These are phyloP conservation scores for Ptilorrhoa leucosticta DNA, from an alignment of 2,113 vertebrate genomes.

Conservation along the genomic window DNA sequence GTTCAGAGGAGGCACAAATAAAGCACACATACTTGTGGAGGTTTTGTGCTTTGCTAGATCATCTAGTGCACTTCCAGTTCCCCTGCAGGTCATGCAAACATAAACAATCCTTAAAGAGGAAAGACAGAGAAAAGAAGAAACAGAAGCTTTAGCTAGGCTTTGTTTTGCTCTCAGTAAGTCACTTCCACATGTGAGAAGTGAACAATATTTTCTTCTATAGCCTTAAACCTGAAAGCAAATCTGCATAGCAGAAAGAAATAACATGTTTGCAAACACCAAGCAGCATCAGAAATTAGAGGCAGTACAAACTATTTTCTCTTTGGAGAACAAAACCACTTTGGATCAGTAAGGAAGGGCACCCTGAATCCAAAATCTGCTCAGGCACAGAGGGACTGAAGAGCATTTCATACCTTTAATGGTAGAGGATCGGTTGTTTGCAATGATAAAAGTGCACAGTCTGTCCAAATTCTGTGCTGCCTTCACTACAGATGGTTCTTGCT, in stretches of 20 bases:
- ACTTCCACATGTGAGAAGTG: not conserved
- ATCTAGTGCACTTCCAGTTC: not conserved
- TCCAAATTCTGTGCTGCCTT: not conserved
- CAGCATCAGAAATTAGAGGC: not conserved
- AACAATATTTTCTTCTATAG: not conserved
- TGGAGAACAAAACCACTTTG: not conserved
- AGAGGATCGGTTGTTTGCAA: not conserved
- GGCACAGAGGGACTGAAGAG: not conserved
- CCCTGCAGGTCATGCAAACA: not conserved
- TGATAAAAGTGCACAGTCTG: not conserved
- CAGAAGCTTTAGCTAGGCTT: not conserved
- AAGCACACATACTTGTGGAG: not conserved
- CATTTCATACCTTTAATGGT: not conserved
- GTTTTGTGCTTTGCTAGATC: not conserved
- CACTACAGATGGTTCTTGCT: not conserved
- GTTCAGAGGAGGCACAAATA: not conserved
- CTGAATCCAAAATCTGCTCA: not conserved
- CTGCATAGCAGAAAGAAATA: not conserved
- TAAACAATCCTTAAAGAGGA: not conserved
- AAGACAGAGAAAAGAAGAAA: not conserved
- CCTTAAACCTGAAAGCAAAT: not conserved
- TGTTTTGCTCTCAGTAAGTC: not conserved
- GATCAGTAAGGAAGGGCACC: not conserved
- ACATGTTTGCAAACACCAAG: not conserved
- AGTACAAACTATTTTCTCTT: not conserved